Conservation (phyloP, 2,797 vertebrate species). For the Onychomys leucogaster region DNA sequence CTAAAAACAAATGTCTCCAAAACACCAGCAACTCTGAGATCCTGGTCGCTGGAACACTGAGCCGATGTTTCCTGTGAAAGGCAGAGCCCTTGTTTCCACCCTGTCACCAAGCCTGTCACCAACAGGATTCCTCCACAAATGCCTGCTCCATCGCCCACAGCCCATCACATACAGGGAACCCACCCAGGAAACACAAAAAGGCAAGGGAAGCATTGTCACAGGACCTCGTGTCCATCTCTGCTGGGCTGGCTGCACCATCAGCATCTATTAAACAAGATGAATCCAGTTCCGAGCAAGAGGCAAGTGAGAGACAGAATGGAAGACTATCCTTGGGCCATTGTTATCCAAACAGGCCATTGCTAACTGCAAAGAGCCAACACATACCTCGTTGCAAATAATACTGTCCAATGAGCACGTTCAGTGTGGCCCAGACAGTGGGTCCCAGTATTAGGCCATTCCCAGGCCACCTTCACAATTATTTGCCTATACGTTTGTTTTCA, state of each 20-base stretch:
- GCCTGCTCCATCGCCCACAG: neutral
- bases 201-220: neutral
- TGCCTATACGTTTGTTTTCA: slow-evolving; percentile 21
- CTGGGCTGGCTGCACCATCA: neutral
- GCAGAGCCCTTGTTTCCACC: neutral
- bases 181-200: slow-evolving; percentile 1
- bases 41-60: neutral
- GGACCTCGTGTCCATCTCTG: neutral
- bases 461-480: neutral
- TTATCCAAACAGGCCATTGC: neutral
- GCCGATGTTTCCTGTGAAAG: neutral
- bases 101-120: neutral
- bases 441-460: neutral
- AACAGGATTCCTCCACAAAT: neutral
- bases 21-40: neutral
- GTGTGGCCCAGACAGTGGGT: neutral
- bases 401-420: neutral
- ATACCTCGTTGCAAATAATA: neutral
- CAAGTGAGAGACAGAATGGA: neutral
- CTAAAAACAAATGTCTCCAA: neutral
- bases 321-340: neutral
- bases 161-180: neutral
- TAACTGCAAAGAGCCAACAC: neutral
- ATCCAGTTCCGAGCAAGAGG: neutral
- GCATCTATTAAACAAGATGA: neutral